These are phyloP conservation scores for Geopemphigus sp. DNA, from an alignment of 1,140 invertebrate genomes.

Conservation along the genomic window DNA sequence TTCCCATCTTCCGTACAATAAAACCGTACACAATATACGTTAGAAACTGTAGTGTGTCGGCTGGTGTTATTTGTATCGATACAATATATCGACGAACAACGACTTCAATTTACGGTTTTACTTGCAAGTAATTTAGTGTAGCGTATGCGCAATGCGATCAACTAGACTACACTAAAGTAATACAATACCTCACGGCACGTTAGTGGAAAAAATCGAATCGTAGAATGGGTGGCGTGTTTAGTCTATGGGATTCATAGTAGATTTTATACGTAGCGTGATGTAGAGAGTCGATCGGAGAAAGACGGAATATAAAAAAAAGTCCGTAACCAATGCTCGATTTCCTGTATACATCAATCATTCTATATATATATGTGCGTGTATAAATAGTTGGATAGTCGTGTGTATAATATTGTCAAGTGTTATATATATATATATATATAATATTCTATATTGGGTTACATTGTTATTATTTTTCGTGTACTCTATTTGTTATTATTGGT, in stretches of 20 bases:
- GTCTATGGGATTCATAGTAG: conserved; percentile 41
- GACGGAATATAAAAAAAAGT: conserved; percentile 37
- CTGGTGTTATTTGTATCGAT: too few species aligned
- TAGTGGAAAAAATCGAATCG: conserved; percentile 49
- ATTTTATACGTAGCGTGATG: conserved; percentile 35
- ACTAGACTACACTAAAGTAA: conserved; percentile 36
- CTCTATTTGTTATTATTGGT: conserved; percentile 21
- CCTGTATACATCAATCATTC: conserved; percentile 48
- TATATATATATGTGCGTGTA: conserved; percentile 26
- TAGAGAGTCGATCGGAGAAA: conserved; percentile 45
- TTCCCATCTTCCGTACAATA: too few species aligned
- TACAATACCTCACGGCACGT: conserved; percentile 45
- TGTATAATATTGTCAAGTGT: conserved; percentile 41
- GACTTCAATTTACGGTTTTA: too few species aligned
- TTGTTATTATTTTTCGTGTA: conserved; percentile 44
- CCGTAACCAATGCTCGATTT: conserved; percentile 47
- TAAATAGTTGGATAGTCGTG: not conserved
- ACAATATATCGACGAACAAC: too few species aligned
- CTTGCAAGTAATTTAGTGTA: not conserved
- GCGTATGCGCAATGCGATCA: conserved; percentile 3
- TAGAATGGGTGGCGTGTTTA: conserved; percentile 45
- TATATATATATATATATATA: conserved; percentile 35
- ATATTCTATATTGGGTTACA: conserved; percentile 27
- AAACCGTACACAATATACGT: too few species aligned
- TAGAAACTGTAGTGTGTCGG: too few species aligned